These are phyloP conservation scores for Cyrtorhinus lividipennis DNA, from an alignment of 1,140 invertebrate genomes.

Conservation along the genomic window DNA sequence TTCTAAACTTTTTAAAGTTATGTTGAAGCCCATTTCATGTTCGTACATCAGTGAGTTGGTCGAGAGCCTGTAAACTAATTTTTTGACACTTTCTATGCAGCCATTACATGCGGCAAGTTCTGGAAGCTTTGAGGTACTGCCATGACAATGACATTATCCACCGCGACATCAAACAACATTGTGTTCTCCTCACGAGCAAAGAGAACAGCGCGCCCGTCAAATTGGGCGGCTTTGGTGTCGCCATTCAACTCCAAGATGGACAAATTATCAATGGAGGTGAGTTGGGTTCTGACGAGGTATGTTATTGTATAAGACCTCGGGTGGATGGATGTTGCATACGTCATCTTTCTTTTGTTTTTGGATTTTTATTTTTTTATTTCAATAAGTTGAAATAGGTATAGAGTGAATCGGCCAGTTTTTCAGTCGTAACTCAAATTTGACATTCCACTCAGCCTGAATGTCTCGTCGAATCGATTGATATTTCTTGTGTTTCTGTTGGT, in stretches of 20 bases:
- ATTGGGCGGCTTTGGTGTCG: conserved; percentile 92
- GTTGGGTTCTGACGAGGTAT: too few species aligned
- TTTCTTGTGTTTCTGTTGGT: too few species aligned
- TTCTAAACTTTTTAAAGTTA: background rate
- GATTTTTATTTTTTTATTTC: too few species aligned
- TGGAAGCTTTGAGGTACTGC: conserved; percentile 89
- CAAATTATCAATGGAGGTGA: conserved; percentile 56
- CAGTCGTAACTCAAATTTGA: too few species aligned
- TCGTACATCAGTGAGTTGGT: background rate
- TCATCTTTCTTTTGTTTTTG: too few species aligned
- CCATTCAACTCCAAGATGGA: conserved; percentile 72
- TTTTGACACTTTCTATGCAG: conserved; percentile 39
- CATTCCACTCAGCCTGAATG: too few species aligned
- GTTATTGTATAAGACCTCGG: too few species aligned
- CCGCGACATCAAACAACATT: conserved; percentile 88
- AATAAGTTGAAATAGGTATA: too few species aligned
- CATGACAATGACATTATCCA: conserved; percentile 96
- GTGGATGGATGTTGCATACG: too few species aligned
- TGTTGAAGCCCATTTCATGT: background rate
- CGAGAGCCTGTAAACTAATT: background rate
- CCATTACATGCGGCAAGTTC: conserved; percentile 94
- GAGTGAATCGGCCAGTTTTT: too few species aligned
- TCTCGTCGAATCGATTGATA: too few species aligned
- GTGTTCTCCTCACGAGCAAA: conserved; percentile 80
- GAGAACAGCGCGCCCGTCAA: conserved; percentile 98